phyloP scores from a whole-genome alignment of 2,888 invertebrate species.

The Cheiracanthium punctorium region DNA sequence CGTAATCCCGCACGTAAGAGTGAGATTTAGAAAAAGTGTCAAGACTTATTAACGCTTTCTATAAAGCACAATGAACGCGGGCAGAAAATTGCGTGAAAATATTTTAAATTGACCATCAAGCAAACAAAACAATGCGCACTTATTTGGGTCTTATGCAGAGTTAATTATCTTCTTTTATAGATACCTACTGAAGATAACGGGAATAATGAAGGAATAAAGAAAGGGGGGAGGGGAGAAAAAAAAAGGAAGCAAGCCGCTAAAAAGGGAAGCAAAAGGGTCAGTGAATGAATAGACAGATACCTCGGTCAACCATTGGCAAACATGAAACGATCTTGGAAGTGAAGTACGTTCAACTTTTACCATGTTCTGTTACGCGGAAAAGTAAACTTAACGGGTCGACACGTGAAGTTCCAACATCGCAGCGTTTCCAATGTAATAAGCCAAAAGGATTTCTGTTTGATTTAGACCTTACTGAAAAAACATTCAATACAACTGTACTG shows the following conservation, averaged over 20 bases:
- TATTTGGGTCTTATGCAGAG: neutral
- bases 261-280: neutral
- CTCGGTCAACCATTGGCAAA: neutral
- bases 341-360: neutral
- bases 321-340: neutral
- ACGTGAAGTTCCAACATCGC: no score
- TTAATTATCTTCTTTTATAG: neutral
- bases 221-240: neutral
- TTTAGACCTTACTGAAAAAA: no score
- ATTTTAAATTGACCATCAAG: neutral
- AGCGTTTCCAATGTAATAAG: no score
- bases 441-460: no score
- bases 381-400: no score
- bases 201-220: neutral
- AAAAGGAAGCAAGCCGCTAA: neutral
- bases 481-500: no score
- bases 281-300: neutral
- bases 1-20: no score
- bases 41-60: no score
- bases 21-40: no score
- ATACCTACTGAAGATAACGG: neutral
- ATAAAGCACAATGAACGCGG: neutral
- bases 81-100: neutral
- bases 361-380: neutral
- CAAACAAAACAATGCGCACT: neutral